Evolutionary conservation across 1,140 invertebrate species (phyloP), one percentile per base, ranked within the genome.

Genomic region (Phymastichus coffea): DNA sequence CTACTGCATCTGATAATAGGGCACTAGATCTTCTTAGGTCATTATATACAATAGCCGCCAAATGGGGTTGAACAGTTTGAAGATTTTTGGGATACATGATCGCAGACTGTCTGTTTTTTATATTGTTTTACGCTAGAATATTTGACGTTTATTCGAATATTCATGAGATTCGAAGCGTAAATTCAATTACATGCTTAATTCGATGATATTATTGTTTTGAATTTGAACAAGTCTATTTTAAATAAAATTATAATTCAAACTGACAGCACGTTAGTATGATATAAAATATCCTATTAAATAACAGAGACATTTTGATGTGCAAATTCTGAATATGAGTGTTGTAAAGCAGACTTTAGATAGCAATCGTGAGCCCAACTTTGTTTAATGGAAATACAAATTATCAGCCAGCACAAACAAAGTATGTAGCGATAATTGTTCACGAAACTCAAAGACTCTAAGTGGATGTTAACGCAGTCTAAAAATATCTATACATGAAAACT

Each of bases 11-110:
- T 10, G 90, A 92, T 69, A 85, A 83, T 3, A 83, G 91, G 72
- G 90, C 90, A 2, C 78, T 93, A 57, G 90, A 92, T 75, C 79
- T 93, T 63, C 82, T 93, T 65, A 87, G 89, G 77, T 90, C 90
- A 57, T 80, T 93, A 49, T 93, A 92, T 77, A 86, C 87, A 54
- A 86, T 93, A 70, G 90, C 91, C 41, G 88, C 90, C 12, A 87
- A 87, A 78, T 92, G 87, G 85, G 87, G 86, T 67, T 83, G 79
- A 78, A 60, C n/a, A 1, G 6, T 4, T 26, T 4, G 4, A 8
- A 7, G 19, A 10, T 17, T 8, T 38, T 57, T 56, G 47, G 37
- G 20, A 33, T 23, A 3, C 35, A 57, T 46, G 35, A 63, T 43
- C 15, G 22, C 15, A 9, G 17, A 40, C 15, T 40, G 25, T 20